Evolutionary conservation across 64 coral and sea anemone genomes (phyloP), one percentile per base, ranked within the genome.

Genomic region (Dendrophyllia cribrosa): DNA sequence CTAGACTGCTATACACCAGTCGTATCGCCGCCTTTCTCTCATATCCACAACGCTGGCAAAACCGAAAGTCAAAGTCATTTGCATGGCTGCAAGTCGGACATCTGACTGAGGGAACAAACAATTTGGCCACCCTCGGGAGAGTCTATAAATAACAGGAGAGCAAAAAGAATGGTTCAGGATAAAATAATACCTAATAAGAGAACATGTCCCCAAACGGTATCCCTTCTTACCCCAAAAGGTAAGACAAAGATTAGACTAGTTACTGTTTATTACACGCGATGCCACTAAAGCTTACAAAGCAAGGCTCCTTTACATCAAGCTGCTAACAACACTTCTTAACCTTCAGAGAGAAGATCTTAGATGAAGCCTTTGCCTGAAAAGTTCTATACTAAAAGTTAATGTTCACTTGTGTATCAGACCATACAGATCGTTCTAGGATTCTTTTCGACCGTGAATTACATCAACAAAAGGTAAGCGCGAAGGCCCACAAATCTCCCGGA

Each of bases 51-150:
- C 25, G 85, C 34, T 88, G 69, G 70, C 85, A 88, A 59, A 74
- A 74, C 22, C 85, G 85, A 59, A 88, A 88, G 59, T 91, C 68
- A 83, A 53, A 51, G 52, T 92, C 79, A 58, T 92, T 84, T 9
- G 78, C 79, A 75, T 85, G 89, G 24, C 63, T 25, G 20, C 89
- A 92, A 12, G n/a, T 43, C 6, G 79, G 79, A 49, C 89, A 91
- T 15, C 78, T 53, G 9, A 88, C 70, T 26, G 86, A 75, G 43
- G 34, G 25, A 72, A 72, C 69, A 45, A 45, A 72, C 23, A 72
- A 45, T 10, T 72, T 72, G 34, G 69, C 69, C 69, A 88, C 71
- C n/a, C n/a, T 51, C 5, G 86, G 51, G 51, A 88, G 70, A 21
- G 72, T 66, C 66, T 87, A 73, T 6, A 68, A 68, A 68, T 23